Percentiles rank a stretch among this genome's conserved stretches.
Evolutionary conservation across 2,797 vertebrate genomes (phyloP).

Genomic region (Mionectes olivaceus): DNA sequence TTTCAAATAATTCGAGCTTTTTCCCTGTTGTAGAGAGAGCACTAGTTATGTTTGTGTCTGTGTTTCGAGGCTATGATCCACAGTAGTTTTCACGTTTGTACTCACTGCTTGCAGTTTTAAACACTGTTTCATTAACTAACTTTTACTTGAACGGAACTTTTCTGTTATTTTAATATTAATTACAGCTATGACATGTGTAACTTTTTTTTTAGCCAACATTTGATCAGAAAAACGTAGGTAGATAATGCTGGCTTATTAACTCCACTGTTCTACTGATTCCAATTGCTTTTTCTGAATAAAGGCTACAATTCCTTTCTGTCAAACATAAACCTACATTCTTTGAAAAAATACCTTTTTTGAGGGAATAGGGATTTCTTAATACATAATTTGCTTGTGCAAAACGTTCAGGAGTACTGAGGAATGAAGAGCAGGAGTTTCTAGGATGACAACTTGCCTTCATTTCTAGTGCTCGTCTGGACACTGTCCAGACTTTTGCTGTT

Average conservation of each 20-base stretch:
- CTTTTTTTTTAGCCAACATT: neutral
- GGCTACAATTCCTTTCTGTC: neutral
- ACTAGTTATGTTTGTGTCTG: neutral
- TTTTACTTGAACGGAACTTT: neutral
- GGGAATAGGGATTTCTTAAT: neutral
- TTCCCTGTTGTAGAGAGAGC: neutral
- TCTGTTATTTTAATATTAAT: neutral
- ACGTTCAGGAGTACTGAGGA: neutral
- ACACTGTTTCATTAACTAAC: neutral
- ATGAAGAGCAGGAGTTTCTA: neutral
- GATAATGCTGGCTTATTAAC: neutral
- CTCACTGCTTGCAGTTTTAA: constrained; percentile 19
- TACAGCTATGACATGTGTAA: neutral
- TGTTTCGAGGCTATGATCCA: neutral
- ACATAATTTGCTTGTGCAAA: neutral
- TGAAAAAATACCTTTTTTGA: neutral
- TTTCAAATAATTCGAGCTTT: neutral
- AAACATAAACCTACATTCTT: neutral
- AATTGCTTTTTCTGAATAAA: neutral
- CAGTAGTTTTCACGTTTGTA: neutral
- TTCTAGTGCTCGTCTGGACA: neutral
- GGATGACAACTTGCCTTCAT: neutral
- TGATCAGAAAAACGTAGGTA: neutral
- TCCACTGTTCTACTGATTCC: neutral
- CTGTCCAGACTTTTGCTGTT: neutral